A percentile compares a stretch with the other conserved stretches of the same genome.
Conservation (phyloP, 1,140 invertebrate genomes). For the Ridgeia piscesae region DNA sequence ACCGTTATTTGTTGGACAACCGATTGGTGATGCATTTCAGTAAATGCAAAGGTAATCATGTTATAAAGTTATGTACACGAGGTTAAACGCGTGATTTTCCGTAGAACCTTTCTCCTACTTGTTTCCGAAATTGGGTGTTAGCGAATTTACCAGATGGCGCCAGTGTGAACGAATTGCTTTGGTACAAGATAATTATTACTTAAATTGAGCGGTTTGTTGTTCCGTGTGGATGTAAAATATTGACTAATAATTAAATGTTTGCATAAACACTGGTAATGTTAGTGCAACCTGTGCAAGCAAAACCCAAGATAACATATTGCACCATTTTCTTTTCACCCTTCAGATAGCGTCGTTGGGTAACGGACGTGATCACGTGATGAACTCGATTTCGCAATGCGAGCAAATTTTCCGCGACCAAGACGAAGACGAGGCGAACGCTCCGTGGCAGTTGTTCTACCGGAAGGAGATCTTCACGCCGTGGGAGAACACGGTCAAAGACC, state of each 20-base stretch:
- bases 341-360: conserved; percentile 52
- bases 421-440: conserved; percentile 41
- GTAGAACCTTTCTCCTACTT: neutral
- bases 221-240: no score
- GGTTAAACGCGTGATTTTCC: no score
- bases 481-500: conserved; percentile 38
- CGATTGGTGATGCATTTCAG: no score
- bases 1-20: neutral
- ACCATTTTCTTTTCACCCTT: neutral
- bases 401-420: conserved; percentile 37
- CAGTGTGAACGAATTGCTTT: no score
- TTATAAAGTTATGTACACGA: no score
- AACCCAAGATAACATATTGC: neutral
- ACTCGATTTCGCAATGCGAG: conserved; percentile 53
- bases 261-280: neutral
- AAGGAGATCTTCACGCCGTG: conserved; percentile 53
- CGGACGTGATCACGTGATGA: conserved; percentile 46
- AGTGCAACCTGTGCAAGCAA: neutral
- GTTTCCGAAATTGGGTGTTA: neutral
- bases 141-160: no score
- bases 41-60: no score
- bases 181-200: neutral
- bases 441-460: conserved; percentile 49
- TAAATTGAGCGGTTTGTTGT: no score
- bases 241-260: no score